Conservation (phyloP, 1,140 invertebrate genomes). For the Nebria ingens region DNA sequence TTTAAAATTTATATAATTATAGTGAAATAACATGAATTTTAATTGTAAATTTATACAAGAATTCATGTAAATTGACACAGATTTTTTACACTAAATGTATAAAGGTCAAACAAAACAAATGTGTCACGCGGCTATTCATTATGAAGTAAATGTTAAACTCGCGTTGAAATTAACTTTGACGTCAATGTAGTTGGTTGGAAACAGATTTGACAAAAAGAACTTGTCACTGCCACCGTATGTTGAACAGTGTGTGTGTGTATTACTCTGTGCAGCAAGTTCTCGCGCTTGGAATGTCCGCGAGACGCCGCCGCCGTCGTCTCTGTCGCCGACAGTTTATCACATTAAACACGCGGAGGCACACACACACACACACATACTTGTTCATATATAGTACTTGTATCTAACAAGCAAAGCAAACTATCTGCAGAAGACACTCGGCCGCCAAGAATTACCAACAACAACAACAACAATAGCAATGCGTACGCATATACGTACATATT, state of each 20-base stretch:
- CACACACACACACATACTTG: constrained; percentile 12
- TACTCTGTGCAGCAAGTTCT: background rate
- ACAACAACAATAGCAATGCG: background rate
- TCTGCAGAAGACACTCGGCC: constrained; percentile 16
- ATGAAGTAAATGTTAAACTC: too few species aligned
- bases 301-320: constrained; percentile 6
- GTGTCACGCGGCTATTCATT: too few species aligned
- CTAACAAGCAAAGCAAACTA: constrained; percentile 15
- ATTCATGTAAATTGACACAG: too few species aligned
- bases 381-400: too few species aligned
- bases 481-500: background rate
- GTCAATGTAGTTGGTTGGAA: too few species aligned
- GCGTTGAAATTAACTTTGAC: too few species aligned
- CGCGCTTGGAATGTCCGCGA: constrained; percentile 5
- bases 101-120: too few species aligned
- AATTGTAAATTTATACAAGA: too few species aligned
- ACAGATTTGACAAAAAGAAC: too few species aligned
- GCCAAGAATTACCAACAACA: constrained; percentile 16
- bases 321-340: constrained; percentile 19
- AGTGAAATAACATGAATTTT: too few species aligned
- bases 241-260: background rate
- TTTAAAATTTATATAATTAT: too few species aligned
- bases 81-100: too few species aligned
- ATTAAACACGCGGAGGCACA: constrained; percentile 11
- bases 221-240: background rate